Evolutionary conservation across 1,140 invertebrate species (phyloP), one percentile per base, ranked within the genome.

Genomic region (Octopus bimaculoides): DNA sequence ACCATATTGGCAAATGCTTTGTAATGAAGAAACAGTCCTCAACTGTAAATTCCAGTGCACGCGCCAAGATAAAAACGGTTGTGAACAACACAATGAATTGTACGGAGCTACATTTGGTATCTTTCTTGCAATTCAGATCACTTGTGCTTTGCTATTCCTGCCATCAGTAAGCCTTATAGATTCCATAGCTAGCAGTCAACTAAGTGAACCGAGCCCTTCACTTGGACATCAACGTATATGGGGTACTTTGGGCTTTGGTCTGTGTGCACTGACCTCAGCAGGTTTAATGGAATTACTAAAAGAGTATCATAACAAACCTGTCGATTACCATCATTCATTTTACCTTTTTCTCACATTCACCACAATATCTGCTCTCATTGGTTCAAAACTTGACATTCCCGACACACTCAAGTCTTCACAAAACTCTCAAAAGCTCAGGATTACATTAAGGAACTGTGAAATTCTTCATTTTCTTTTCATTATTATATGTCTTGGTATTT

Each of bases 401-500:
- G 52, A n/a, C 17, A 52, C 52, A 52, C 17, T 80, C 54, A 69
- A 80, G n/a, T 82, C 69, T 54, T 54, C 81, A 20, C 54, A 78
- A 26, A 79, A 78, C 52, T 41, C 80, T 10, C 81, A 54, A 26
- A 78, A 81, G 14, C 14, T 82, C 7, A 52, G 41, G 17, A 10
- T 26, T 6, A 41, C 75, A 20, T 20, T 81, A 5, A 77, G 56
- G 66, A 69, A 79, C 74, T 41, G 20, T 41, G 66, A 81, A 75
- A 77, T 81, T 41, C 52, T 83, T 5, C 20, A 80, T 4, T 87
- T 95, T 85, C 89, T 95, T 41, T 17, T 94, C 12, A 95, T 95
- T 93, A 95, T 95, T 79, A 92, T 96, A 79, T 91, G 93, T 5
- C 93, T 95, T 74, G 96, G 96, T 0, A 91, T 96, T 80, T 94